Evolutionary conservation across 1,140 invertebrate genomes (phyloP).

Genomic region (Drosophila ananassae): DNA sequence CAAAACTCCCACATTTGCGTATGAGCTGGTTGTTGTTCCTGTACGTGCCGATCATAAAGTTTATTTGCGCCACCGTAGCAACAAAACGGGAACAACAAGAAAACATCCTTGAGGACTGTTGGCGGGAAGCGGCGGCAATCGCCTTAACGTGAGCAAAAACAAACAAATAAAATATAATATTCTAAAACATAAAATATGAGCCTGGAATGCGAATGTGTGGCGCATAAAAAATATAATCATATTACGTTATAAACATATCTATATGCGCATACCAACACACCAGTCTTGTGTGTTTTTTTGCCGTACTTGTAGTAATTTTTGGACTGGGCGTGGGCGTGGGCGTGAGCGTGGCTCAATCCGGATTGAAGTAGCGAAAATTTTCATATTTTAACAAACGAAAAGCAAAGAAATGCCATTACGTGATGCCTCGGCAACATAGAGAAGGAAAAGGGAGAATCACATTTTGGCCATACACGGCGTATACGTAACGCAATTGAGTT

Average conservation of each 20-base stretch:
- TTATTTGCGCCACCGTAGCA: constrained; percentile 63
- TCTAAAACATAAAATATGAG: constrained; percentile 71
- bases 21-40: constrained; percentile 17
- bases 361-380: constrained; percentile 58
- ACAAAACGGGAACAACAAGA: not conserved
- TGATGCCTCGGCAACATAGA: constrained; percentile 48
- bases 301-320: constrained; percentile 40
- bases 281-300: constrained; percentile 2
- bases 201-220: constrained; percentile 58
- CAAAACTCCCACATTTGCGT: constrained; percentile 12
- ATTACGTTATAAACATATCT: constrained; percentile 58
- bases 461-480: constrained; percentile 52
- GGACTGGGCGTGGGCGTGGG: constrained; percentile 2
- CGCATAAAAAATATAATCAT: constrained; percentile 73
- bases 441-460: constrained; percentile 19
- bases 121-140: constrained; percentile 19
- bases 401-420: constrained; percentile 73
- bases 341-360: constrained; percentile 16
- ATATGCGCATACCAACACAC: constrained; percentile 12
- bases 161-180: constrained; percentile 81
- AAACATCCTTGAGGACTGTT: constrained; percentile 10
- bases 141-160: constrained; percentile 42
- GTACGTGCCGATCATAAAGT: constrained; percentile 79
- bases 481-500: constrained; percentile 56
- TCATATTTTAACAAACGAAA: constrained; percentile 75